Evolutionary conservation across 2,113 vertebrate genomes (phyloP), one percentile per base, ranked within the genome.

Genomic region (Sitta europaea): DNA sequence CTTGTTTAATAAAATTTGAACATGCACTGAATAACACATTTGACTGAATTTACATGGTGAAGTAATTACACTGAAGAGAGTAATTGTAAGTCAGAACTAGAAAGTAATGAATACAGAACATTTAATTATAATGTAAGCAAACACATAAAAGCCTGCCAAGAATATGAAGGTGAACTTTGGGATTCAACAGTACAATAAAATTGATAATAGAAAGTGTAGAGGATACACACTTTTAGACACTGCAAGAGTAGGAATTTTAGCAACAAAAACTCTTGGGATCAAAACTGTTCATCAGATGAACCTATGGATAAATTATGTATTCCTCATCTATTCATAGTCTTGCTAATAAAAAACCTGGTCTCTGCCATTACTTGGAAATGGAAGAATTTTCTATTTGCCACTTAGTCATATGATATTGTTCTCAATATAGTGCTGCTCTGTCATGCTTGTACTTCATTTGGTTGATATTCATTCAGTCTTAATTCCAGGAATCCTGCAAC

Each of bases 101-200:
- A 75, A 96, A 96, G 74, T 50, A 82, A 94, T 92, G 92, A 95
- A 94, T 87, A 90, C 42, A 91, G 85, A 94, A 31, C 23, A 86
- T 94, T 96, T 94, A 94, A 96, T 96, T 97, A 96, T 73, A 70
- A 62, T 86, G 72, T 92, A 96, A 92, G 78, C 71, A 95, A 96
- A 96, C 66, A 92, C 63, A 92, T 90, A 88, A 93, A 95, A 92
- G 14, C 33, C 90, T 97, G 86, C 57, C 73, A 95, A 74, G 95
- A 94, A 91, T 92, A 22, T 55, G 45, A 91, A 97, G 95, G 87
- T 92, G 92, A 93, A 47, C 31, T 59, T 2, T 92, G 53, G 21
- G 33, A 72, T 89, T 73, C 23, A 76, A 21, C 36, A 67, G 27
- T 47, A 93, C 66, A 84, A 45, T 57, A 47, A 48, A 80, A 45